A percentile compares a stretch with the other conserved stretches of the same genome.
phyloP scores from a whole-genome alignment of 2,888 invertebrate species.

The Dromius quadrimaculatus region DNA sequence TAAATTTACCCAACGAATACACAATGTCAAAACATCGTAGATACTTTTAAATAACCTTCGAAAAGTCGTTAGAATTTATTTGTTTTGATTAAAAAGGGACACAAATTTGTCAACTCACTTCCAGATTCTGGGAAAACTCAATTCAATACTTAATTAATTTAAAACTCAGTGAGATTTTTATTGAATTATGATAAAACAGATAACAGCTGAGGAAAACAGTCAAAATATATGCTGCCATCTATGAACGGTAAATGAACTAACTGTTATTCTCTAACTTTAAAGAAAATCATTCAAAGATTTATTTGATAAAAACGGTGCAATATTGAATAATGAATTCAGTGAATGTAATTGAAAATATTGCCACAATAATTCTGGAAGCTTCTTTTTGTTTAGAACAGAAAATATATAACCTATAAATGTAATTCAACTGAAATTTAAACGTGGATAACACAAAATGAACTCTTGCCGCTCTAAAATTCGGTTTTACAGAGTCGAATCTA shows the following conservation, averaged over 20 bases:
- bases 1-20: conserved; percentile 7
- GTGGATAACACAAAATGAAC: neutral
- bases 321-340: no score
- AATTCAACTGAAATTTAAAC: neutral
- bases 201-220: no score
- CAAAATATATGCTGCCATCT: no score
- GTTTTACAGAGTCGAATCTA: neutral
- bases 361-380: no score
- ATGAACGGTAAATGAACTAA: no score
- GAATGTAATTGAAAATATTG: no score
- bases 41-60: neutral
- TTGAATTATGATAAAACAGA: no score
- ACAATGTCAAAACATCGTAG: conserved; percentile 19
- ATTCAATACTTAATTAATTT: neutral
- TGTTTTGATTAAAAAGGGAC: neutral
- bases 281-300: neutral
- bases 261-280: neutral
- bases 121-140: neutral
- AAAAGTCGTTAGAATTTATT: neutral
- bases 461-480: no score
- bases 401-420: no score
- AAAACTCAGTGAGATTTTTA: no score
- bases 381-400: no score
- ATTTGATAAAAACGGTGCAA: neutral
- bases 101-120: neutral